Percentiles rank a stretch among this genome's conserved stretches.
These are phyloP conservation scores for Galleria mellonella DNA, from an alignment of 1,140 invertebrate genomes.

Conservation along the genomic window DNA sequence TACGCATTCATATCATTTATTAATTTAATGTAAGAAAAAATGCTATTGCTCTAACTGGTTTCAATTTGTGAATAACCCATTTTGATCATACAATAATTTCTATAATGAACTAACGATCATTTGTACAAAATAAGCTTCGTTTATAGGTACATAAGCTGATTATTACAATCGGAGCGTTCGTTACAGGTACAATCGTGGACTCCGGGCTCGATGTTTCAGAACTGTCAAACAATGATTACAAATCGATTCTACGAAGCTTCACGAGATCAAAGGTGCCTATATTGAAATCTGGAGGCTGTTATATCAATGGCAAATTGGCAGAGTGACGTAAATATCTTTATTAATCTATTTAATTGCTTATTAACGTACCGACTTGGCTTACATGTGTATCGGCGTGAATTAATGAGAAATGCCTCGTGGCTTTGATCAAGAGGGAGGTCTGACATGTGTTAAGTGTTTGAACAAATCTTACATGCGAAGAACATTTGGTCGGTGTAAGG, in stretches of 20 bases:
- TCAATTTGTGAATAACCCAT: too few species aligned
- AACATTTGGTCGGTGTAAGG: neutral
- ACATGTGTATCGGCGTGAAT: constrained; percentile 47
- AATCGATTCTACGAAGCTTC: constrained; percentile 44
- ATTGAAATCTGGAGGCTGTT: constrained; percentile 31
- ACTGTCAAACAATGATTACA: constrained; percentile 59
- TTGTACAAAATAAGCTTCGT: too few species aligned
- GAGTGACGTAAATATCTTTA: constrained; percentile 58
- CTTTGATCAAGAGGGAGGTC: constrained; percentile 39
- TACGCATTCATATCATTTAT: too few species aligned
- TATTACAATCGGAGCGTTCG: constrained; percentile 17
- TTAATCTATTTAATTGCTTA: constrained; percentile 69
- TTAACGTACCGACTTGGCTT: constrained; percentile 47
- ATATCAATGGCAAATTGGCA: constrained; percentile 48
- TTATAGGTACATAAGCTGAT: constrained; percentile 15
- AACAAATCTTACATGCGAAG: constrained; percentile 18
- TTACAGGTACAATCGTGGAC: constrained; percentile 26
- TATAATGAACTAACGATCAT: too few species aligned
- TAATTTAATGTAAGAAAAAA: too few species aligned
- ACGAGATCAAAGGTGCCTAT: constrained; percentile 48
- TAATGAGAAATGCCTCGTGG: constrained; percentile 36
- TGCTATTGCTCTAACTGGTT: too few species aligned
- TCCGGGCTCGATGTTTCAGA: constrained; percentile 30
- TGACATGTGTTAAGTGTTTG: constrained; percentile 25
- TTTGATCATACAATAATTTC: too few species aligned